A percentile compares a stretch with the other conserved stretches of the same genome.
phyloP scores from a whole-genome alignment of 92 coral and sea anemone genomes.

The Virgularia gustaviana region DNA sequence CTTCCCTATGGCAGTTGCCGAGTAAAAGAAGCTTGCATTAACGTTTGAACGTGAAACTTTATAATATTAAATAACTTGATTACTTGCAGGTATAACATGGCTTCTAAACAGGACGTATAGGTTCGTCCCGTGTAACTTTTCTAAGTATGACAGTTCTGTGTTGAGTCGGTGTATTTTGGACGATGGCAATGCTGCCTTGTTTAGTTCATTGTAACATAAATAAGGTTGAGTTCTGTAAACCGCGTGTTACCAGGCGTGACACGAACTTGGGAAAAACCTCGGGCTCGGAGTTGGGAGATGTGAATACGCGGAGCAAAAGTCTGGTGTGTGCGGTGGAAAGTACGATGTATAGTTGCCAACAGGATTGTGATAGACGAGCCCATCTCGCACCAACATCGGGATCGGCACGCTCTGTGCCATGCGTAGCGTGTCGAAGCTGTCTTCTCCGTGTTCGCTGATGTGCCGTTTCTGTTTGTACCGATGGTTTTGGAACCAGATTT shows the following conservation, averaged over 20 bases:
- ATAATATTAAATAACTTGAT: no score
- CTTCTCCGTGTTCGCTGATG: conserved; percentile 94
- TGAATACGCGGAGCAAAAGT: conserved; percentile 16
- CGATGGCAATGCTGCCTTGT: no score
- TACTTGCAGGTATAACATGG: no score
- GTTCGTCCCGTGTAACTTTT: no score
- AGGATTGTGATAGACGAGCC: conserved; percentile 43
- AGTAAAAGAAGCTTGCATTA: no score
- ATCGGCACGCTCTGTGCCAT: conserved; percentile 87
- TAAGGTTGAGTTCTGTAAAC: no score
- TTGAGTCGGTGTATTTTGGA: no score
- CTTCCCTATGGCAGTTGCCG: no score
- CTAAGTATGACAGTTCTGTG: no score
- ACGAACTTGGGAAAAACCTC: neutral
- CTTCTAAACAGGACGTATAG: no score
- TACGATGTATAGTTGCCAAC: conserved; percentile 30
- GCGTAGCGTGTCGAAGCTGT: conserved; percentile 65
- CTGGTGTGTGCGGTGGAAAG: conserved; percentile 24
- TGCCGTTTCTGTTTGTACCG: conserved; percentile 96
- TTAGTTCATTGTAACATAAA: no score
- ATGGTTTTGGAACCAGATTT: conserved; percentile 99
- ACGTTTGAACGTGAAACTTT: no score
- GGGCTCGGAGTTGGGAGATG: conserved; percentile 8
- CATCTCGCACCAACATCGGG: conserved; percentile 90
- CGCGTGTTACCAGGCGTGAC: conserved; percentile 23